These are phyloP conservation scores for Coreius guichenoti DNA, from an alignment of 2,797 vertebrate species.

Conservation along the genomic window DNA sequence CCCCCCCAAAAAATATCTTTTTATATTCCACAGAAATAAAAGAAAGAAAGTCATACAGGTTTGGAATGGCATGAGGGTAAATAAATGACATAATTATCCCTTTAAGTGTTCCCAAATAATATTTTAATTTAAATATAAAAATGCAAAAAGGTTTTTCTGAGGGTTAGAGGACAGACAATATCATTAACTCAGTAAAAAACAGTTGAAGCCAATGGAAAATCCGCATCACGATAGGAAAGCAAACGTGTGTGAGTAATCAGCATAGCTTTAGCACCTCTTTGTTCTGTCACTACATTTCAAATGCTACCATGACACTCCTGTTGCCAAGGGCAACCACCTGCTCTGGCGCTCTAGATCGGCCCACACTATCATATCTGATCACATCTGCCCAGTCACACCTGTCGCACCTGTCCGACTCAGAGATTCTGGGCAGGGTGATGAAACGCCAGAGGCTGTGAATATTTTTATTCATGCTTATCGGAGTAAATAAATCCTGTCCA, in stretches of 20 bases:
- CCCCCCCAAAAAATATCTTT: background rate
- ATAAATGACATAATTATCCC: background rate
- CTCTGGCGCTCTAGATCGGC: conserved; percentile 5
- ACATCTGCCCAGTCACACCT: conserved; percentile 46
- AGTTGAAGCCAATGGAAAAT: background rate
- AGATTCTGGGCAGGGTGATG: conserved; percentile 20
- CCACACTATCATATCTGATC: conserved; percentile 42
- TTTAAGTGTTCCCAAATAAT: background rate
- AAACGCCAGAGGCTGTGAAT: conserved; percentile 17
- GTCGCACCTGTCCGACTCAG: conserved; percentile 37
- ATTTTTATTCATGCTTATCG: conserved; percentile 33
- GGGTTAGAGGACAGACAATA: background rate
- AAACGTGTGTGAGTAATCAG: conserved; percentile 17
- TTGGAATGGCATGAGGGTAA: background rate
- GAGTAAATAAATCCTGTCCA: conserved; percentile 31
- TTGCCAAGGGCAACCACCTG: conserved; percentile 31
- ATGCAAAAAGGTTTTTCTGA: background rate
- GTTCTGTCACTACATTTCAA: conserved; percentile 18
- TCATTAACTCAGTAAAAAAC: background rate
- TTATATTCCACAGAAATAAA: background rate
- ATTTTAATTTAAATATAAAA: background rate
- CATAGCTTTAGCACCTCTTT: conserved; percentile 26
- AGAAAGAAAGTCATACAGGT: background rate
- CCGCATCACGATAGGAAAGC: background rate
- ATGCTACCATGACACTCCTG: conserved; percentile 14